Evolutionary conservation across 1,140 invertebrate genomes (phyloP), one percentile per base, ranked within the genome.

Genomic region (Trichonephila clavata): DNA sequence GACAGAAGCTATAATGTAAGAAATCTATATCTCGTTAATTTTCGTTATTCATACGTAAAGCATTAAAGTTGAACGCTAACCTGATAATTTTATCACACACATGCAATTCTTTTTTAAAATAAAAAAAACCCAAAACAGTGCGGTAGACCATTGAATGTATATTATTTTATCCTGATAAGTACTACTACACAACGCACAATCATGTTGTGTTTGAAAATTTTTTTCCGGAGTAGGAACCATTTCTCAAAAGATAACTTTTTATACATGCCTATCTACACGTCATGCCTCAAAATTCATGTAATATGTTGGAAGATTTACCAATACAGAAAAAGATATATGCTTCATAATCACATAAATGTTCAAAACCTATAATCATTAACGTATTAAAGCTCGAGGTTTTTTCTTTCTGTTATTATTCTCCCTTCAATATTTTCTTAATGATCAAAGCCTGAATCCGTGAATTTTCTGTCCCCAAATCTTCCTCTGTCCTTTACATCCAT

Each of bases 401-500:
- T 86, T 91, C 61, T 57, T 24, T 65, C 61, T 89, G 16, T 77
- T 77, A 39, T 77, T 77, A 1, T 39, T 81, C 80, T 90, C 24
- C 77, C 59, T 90, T 92, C n/a, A 59, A 92, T 92, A 86, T 86
- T 92, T 92, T 83, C 91, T 92, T 92, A 92, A 92, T 92, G 81
- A 92, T 86, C 83, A 92, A 61, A 68, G 77, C 20, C 90, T 63
- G 65, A 14, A 83, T 83, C 80, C 77, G 24, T 61, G 61, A 86
- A 93, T 93, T 50, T 50, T 93, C 18, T 8, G 71, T 63, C 77
- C 92, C 65, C 61, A 21, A 27, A 24, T 83, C 60, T 77, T 39
- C 71, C 90, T 83, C 80, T 63, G 32, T 61, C 59, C 86, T 71
- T 83, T 86, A 63, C 24, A 18, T 81, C 61, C 60, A 90, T 89